phyloP scores from a whole-genome alignment of 2,113 vertebrate species.

The Mesembrinibis cayennensis region DNA sequence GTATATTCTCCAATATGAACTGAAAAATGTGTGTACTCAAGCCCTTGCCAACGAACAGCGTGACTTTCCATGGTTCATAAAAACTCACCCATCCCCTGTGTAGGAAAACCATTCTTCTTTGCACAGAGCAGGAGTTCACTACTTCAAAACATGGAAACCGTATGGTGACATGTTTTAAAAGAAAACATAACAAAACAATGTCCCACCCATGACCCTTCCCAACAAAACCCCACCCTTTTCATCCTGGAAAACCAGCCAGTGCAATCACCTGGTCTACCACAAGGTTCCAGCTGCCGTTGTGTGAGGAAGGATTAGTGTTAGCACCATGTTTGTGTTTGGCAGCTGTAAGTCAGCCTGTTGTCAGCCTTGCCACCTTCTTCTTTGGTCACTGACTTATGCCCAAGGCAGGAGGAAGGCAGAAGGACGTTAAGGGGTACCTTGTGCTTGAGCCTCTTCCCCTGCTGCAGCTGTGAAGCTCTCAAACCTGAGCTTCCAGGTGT shows the following conservation, averaged over 20 bases:
- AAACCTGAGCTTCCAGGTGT: not conserved
- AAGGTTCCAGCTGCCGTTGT: not conserved
- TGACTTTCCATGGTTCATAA: constrained; percentile 44
- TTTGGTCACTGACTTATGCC: not conserved
- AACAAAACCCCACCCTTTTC: not conserved
- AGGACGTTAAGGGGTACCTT: not conserved
- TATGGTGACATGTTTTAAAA: constrained; percentile 27
- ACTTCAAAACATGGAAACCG: constrained; percentile 1
- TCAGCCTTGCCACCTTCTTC: not conserved
- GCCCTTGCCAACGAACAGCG: constrained; percentile 4
- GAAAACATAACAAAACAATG: not conserved
- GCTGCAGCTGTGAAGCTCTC: not conserved
- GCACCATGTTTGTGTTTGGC: not conserved
- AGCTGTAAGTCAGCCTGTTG: not conserved
- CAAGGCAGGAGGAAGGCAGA: not conserved
- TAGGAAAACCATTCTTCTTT: not conserved
- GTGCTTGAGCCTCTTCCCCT: not conserved
- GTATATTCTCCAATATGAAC: constrained; percentile 30
- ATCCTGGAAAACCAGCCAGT: not conserved
- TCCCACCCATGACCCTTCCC: not conserved
- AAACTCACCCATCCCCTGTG: constrained; percentile 23
- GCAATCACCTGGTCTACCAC: not conserved
- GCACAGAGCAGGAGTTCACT: constrained; percentile 7
- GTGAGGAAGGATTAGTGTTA: not conserved
- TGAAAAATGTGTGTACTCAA: constrained; percentile 42